Base-by-base conservation (phyloP, 1,140 invertebrate genomes). In the Chelonus insularis region DNA sequence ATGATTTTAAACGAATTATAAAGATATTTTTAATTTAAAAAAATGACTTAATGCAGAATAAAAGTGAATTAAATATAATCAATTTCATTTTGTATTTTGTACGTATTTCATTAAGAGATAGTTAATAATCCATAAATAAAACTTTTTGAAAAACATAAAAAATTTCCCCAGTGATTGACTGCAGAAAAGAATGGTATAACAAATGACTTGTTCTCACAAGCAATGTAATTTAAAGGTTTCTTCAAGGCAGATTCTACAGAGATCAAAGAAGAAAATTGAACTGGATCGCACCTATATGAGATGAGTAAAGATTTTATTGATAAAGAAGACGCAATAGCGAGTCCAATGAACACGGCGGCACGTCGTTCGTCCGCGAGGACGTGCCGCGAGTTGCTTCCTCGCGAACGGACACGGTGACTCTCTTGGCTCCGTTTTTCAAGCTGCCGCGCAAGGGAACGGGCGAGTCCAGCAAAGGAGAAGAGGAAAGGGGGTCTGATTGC, bases 401-500 rank as follows among this genome's bases (percentile, higher is more conserved):
- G 47, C 47, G 47, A 20, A 16, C 20, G 34, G 29, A 37, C 57
- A 39, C 34, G 20, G 47, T 60, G 29, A 51, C 34, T 60, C 57
- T 60, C 50, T 51, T 51, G 32, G 57, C 34, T 21, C 14, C 34
- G 61, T 63, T 63, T 63, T 63, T 63, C 61, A 58, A 63, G 61
- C 32, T 36, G 47, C 60, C 52, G 52, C 34, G 41, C 52, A 25
- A 34, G 45, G 12, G 18, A 23, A n/a, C 45, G 50, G 39, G 41
- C 43, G 54, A 57, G 47, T 58, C 12, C 14, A 37, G 37, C 12
- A 62, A 39, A 60, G 21, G 64, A 34, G 68, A 68, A 65, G 67
- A 63, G 68, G 69, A 70, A 64, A 66, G 64, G 51, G 71, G 65
- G 62, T 60, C 72, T 79, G 77, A 79, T 79, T 79, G 76, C 76